Evolutionary conservation across 2,888 invertebrate species (phyloP), one percentile per base, ranked within the genome.

Genomic region (Oscheius sp.): DNA sequence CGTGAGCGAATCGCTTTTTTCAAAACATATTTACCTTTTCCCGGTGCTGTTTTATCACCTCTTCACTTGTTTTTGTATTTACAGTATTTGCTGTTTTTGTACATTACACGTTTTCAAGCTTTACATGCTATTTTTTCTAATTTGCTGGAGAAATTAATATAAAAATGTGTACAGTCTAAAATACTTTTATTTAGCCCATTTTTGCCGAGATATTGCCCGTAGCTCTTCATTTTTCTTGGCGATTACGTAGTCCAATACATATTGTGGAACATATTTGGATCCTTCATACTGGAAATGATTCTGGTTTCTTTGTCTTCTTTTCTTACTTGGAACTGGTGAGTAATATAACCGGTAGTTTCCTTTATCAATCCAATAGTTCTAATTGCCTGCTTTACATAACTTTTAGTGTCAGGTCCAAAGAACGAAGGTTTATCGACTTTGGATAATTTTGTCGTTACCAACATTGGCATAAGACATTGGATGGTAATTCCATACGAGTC

Each of bases 401-500:
- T 64, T 6, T 68, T 77, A 9, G 84, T 74, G 63, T 76, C 71
- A n/a, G 85, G 86, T 7, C 78, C 76, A 73, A 84, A 83, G 80
- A 86, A 85, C 3, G 85, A 84, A 3, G 83, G 72, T n/a, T 53
- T 58, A 16, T 69, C 45, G n/a, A 81, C 79, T 75, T 84, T 84
- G 76, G 83, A 77, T 85, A 87, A 81, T 68, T 86, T 87, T 43
- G 87, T 87, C 69, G 86, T 82, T 25, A 87, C 87, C 73, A 87
- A 69, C 85, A 86, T 84, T 43, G 87, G 87, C 21, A 77, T 77
- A 45, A 87, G 81, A 16, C 82, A 80, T 73, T 87, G 87, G 45
- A 90, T 84, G 63, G 85, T 84, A 71, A 90, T 85, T 55, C 90
- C 90, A 72, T 86, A 87, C 56, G 76, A 68, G 3, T 74, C 82